phyloP scores from a whole-genome alignment of 2,797 vertebrate species.

The Limosa lapponica region DNA sequence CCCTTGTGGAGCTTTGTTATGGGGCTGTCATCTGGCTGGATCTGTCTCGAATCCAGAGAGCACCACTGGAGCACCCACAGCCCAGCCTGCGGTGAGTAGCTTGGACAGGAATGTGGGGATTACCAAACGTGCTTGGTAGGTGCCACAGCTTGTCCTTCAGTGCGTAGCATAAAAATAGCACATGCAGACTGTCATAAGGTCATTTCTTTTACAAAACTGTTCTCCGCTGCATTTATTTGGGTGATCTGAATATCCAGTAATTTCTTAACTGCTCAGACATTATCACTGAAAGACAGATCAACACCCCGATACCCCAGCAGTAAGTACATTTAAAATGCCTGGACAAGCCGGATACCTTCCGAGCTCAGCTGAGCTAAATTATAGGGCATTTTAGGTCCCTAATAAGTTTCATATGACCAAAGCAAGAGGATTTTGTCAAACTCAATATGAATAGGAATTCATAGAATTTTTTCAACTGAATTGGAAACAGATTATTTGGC shows the following conservation, averaged over 20 bases:
- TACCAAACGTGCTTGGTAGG: background rate
- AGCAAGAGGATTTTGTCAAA: slow-evolving; percentile 28
- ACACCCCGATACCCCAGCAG: background rate
- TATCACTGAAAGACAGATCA: background rate
- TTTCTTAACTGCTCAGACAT: background rate
- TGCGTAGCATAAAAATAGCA: background rate
- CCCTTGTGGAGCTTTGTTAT: accelerated
- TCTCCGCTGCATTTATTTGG: background rate
- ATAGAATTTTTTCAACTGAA: background rate
- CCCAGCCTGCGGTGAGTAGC: background rate
- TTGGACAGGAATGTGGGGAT: background rate
- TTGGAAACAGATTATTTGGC: background rate
- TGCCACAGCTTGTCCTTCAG: background rate
- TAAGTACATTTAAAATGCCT: background rate
- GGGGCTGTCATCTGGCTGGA: background rate
- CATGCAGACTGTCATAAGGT: background rate
- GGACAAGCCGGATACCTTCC: background rate
- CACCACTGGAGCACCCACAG: background rate
- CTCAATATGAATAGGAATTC: slow-evolving; percentile 18
- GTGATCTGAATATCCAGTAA: background rate
- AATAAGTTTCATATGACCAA: background rate
- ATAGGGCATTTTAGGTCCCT: background rate
- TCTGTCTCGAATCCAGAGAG: background rate
- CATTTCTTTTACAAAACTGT: background rate
- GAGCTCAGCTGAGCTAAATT: background rate